Percentiles rank a stretch among this genome's conserved stretches.
Conservation (phyloP, 1,140 invertebrate genomes). For the Cydia pomonella region DNA sequence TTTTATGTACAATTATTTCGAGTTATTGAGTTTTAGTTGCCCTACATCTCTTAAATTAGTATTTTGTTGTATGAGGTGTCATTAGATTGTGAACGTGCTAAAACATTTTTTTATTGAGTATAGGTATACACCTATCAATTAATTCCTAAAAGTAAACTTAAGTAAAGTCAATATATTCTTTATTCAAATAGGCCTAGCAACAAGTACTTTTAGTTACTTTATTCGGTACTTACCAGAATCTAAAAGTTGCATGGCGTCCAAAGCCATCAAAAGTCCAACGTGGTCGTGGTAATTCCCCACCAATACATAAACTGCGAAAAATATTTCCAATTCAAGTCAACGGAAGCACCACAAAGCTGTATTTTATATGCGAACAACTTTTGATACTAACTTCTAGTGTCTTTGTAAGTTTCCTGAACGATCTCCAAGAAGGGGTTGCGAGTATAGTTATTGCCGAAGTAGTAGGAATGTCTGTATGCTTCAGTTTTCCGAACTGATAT, state of each 20-base stretch:
- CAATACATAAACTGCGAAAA: conserved; percentile 93
- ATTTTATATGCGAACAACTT: conserved; percentile 45
- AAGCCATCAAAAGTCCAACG: conserved; percentile 89
- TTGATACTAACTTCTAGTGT: conserved; percentile 86
- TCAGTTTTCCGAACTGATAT: conserved; percentile 84
- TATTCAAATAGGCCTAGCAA: no score
- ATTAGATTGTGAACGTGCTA: no score
- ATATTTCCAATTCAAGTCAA: conserved; percentile 20
- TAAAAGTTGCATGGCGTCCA: conserved; percentile 91
- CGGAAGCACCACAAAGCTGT: background rate
- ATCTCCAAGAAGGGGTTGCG: conserved; percentile 91
- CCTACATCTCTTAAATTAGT: no score
- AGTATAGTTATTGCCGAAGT: conserved; percentile 88
- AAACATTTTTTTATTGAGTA: no score
- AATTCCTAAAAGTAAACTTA: no score
- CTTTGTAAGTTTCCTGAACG: conserved; percentile 87
- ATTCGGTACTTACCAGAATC: conserved; percentile 86
- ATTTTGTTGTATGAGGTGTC: no score
- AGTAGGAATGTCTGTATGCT: conserved; percentile 80
- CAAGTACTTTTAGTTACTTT: no score
- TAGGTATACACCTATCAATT: no score
- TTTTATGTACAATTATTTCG: no score
- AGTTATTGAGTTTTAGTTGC: no score
- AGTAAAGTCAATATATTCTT: no score
- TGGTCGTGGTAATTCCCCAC: conserved; percentile 94